A percentile compares a stretch with the other conserved stretches of the same genome.
Conservation (phyloP, 2,888 invertebrate genomes). For the Microplitis manilae region DNA sequence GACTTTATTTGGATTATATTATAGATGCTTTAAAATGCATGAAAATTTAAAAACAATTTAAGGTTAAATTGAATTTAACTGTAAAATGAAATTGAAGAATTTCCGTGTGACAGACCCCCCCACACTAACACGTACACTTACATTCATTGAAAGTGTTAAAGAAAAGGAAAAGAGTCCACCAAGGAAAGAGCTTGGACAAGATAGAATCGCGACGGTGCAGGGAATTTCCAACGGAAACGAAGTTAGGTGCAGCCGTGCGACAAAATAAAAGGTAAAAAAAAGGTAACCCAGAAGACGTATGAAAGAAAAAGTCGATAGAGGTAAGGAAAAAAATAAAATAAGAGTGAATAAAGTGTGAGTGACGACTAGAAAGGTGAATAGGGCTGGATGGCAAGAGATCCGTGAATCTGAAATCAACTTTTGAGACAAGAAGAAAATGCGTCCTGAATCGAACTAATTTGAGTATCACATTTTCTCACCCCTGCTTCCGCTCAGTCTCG, state of each 20-base stretch:
- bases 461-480: constrained; percentile 35
- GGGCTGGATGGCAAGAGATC: constrained; percentile 42
- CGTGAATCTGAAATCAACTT: constrained; percentile 30
- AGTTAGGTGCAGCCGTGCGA: constrained; percentile 42
- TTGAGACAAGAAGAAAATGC: constrained; percentile 56
- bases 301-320: not conserved
- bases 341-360: constrained; percentile 24
- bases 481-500: constrained; percentile 18
- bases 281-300: constrained; percentile 1
- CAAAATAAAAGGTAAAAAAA: constrained; percentile 26
- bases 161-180: constrained; percentile 15
- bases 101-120: constrained; percentile 5
- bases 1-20: not conserved
- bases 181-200: constrained; percentile 23
- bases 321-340: not conserved
- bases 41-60: constrained; percentile 50
- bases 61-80: constrained; percentile 62
- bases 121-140: not conserved
- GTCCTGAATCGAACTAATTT: constrained; percentile 66
- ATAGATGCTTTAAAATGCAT: constrained; percentile 6
- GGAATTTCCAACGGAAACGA: constrained; percentile 26
- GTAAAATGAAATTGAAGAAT: constrained; percentile 39
- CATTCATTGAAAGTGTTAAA: constrained; percentile 16
- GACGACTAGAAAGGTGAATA: constrained; percentile 21
- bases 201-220: constrained; percentile 29